phyloP scores from a whole-genome alignment of 2,888 invertebrate species.

The Helleia helle region DNA sequence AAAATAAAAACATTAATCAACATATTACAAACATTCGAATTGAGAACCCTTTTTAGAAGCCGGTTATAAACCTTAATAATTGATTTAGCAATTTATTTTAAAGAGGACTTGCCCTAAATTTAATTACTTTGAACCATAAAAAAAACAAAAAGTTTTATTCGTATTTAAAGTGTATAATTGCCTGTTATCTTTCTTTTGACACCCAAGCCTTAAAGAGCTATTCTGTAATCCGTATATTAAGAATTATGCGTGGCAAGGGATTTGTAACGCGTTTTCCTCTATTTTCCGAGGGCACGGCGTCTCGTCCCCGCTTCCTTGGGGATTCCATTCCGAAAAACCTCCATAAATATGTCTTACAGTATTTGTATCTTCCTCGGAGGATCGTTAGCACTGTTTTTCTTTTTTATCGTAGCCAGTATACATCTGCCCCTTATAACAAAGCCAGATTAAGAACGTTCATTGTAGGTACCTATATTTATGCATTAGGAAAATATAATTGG shows the following conservation, averaged over 20 bases:
- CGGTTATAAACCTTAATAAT: too few species aligned
- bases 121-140: not conserved
- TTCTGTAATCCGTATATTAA: slow-evolving; percentile 59
- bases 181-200: slow-evolving; percentile 66
- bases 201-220: slow-evolving; percentile 60
- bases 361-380: slow-evolving; percentile 71
- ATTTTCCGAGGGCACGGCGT: slow-evolving; percentile 36
- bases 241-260: slow-evolving; percentile 66
- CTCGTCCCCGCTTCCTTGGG: slow-evolving; percentile 1
- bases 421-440: slow-evolving; percentile 37
- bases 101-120: too few species aligned
- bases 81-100: too few species aligned
- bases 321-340: slow-evolving; percentile 34
- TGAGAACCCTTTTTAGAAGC: too few species aligned
- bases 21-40: too few species aligned
- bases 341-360: slow-evolving; percentile 73
- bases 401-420: slow-evolving; percentile 41
- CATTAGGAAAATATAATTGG: too few species aligned
- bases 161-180: slow-evolving; percentile 35
- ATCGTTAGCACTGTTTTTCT: slow-evolving; percentile 60
- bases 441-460: not conserved
- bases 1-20: too few species aligned
- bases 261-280: slow-evolving; percentile 63
- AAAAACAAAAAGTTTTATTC: not conserved
- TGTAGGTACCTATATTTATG: not conserved